Evolutionary conservation across 1,140 invertebrate genomes (phyloP), one percentile per base, ranked within the genome.

Genomic region (Drosophila lini): DNA sequence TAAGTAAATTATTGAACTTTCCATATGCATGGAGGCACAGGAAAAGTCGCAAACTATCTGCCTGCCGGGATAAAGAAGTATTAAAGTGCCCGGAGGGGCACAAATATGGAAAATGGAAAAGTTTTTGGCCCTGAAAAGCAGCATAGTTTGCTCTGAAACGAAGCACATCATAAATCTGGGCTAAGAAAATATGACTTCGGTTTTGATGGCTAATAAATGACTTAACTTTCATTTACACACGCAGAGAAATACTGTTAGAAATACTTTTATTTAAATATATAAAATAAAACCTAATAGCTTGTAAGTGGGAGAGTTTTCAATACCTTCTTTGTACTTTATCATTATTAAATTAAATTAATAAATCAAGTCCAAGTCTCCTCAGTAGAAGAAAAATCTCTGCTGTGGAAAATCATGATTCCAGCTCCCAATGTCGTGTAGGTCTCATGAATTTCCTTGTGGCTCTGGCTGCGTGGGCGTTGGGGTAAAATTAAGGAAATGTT

Each of bases 1-100:
- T 69, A 60, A 71, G 69, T 89, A 89, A 88, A 88, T 88, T 88
- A 89, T 88, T 84, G 65, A 89, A 81, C 84, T 83, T 80, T 84
- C 62, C 80, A 77, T 80, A 78, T 88, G 82, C 67, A 76, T 57
- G 47, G 68, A 38, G 59, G 42, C 48, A 50, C 50, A 53, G 58
- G 52, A 76, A 77, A 76, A 77, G 52, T 56, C 47, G 41, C 31
- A 28, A 75, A 36, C 47, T 32, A 67, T 67, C 64, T 64, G 60
- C 44, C 58, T 44, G 36, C 44, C 63, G 61, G 63, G 61, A 85
- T 61, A 42, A 44, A 59, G 63, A 69, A 67, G 50, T 48, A 47
- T 36, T 62, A 16, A 74, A 64, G 53, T 58, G 56, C 56, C 42
- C 42, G 44, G 31, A 10, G 15, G 16, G 25, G 13, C 36, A 47